Evolutionary conservation across 2,797 vertebrate genomes (phyloP).

Genomic region (Nyctalus aviator): DNA sequence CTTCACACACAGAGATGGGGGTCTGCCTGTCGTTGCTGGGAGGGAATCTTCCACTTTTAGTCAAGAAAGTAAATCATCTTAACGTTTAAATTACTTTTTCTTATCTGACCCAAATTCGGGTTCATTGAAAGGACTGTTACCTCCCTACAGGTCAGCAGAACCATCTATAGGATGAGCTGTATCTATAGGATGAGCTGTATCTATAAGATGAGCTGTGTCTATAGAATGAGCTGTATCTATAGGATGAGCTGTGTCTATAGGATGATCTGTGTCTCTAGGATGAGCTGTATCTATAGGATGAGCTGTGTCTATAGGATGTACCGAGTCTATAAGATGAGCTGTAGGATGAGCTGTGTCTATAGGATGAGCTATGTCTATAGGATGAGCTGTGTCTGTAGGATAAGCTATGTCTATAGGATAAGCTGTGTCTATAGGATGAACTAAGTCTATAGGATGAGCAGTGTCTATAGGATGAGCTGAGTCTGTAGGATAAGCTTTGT

Average conservation of each 20-base stretch:
- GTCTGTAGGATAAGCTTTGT: too few species aligned
- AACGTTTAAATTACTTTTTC: background rate
- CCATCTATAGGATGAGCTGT: background rate
- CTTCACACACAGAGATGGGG: background rate
- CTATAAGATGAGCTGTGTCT: rapidly evolving
- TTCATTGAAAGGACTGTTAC: background rate
- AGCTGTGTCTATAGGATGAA: background rate
- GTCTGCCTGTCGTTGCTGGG: background rate
- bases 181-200: background rate
- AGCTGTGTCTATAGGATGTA: background rate
- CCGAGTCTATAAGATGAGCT: background rate
- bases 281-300: background rate
- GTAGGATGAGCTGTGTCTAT: background rate
- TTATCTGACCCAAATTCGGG: background rate
- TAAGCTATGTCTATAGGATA: too few species aligned
- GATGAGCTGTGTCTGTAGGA: background rate
- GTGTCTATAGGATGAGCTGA: too few species aligned
- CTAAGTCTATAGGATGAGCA: too few species aligned
- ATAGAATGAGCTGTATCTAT: too few species aligned
- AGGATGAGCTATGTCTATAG: rapidly evolving
- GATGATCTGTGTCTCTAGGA: background rate
- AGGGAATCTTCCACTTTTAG: background rate
- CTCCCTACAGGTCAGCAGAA: background rate
- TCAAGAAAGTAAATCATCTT: background rate
- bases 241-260: too few species aligned